Evolutionary conservation across 2,113 vertebrate genomes (phyloP).

Genomic region (Syngnathus scovelli): DNA sequence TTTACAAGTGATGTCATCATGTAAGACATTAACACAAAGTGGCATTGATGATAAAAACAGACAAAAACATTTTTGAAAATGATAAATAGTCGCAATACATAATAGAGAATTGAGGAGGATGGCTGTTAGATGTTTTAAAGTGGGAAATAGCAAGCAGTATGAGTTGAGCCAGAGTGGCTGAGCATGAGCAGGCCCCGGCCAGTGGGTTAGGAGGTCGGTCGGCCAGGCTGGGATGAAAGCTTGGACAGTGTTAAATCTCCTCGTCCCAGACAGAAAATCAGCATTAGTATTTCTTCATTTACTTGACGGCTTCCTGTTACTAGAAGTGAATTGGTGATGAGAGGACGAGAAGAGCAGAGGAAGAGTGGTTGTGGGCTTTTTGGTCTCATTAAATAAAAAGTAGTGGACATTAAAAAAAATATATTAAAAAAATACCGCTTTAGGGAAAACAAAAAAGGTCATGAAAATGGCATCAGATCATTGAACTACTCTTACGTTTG

Average conservation of each 20-base stretch:
- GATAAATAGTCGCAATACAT: too few relatives aligned
- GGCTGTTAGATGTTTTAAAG: constrained; percentile 15
- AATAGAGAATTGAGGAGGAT: constrained; percentile 12
- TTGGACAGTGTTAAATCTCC: constrained; percentile 32
- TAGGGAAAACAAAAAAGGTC: neutral
- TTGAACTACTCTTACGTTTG: neutral
- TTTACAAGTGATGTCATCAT: neutral
- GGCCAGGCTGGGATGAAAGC: constrained; percentile 38
- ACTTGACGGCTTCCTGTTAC: constrained; percentile 17
- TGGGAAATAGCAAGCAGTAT: neutral
- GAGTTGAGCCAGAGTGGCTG: constrained; percentile 2
- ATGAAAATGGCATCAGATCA: neutral
- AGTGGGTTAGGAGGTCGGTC: constrained; percentile 62
- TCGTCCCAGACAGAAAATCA: constrained; percentile 23
- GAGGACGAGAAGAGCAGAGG: neutral
- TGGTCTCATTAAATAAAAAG: neutral
- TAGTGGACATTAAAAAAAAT: neutral
- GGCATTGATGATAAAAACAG: neutral
- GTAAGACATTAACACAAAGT: neutral
- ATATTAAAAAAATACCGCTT: neutral
- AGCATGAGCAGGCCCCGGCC: constrained; percentile 29
- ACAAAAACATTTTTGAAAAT: neutral
- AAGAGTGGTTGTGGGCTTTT: neutral
- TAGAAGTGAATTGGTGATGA: neutral
- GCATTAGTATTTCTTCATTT: constrained; percentile 22